A percentile compares a stretch with the other conserved stretches of the same genome.
phyloP scores from a whole-genome alignment of 1,140 invertebrate genomes.

The Drosophila parabipectinata region DNA sequence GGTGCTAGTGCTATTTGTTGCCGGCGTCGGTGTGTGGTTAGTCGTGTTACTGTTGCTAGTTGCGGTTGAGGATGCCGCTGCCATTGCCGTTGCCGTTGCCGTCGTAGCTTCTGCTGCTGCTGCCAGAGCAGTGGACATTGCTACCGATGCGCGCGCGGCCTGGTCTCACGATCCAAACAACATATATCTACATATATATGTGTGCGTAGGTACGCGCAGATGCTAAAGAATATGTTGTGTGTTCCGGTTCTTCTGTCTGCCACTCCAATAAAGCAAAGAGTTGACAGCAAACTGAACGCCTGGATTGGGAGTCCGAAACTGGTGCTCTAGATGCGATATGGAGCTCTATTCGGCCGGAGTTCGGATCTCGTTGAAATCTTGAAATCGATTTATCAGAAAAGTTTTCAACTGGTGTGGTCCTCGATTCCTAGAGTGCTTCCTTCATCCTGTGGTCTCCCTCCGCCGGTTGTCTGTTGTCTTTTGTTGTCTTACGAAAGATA shows the following conservation, averaged over 20 bases:
- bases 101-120: slow-evolving; percentile 49
- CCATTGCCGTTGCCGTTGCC: slow-evolving; percentile 40
- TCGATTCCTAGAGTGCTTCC: neutral
- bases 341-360: too few species aligned
- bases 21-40: slow-evolving; percentile 27
- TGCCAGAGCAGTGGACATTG: slow-evolving; percentile 72
- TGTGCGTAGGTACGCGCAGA: slow-evolving; percentile 40
- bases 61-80: slow-evolving; percentile 10
- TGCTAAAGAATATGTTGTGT: slow-evolving; percentile 67
- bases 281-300: slow-evolving; percentile 61
- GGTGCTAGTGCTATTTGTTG: slow-evolving; percentile 18
- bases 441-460: neutral
- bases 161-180: slow-evolving; percentile 59
- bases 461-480: neutral
- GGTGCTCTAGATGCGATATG: neutral
- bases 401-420: neutral
- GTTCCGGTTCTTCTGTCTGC: slow-evolving; percentile 52
- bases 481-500: neutral
- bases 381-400: neutral
- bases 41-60: slow-evolving; percentile 21
- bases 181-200: slow-evolving; percentile 69
- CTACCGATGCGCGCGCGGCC: slow-evolving; percentile 55
- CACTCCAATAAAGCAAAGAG: slow-evolving; percentile 64
- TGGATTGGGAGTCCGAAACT: neutral
- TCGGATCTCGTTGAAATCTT: too few species aligned